Conservation (phyloP, 2,797 vertebrate genomes). For the Phrynocephalus forsythii region DNA sequence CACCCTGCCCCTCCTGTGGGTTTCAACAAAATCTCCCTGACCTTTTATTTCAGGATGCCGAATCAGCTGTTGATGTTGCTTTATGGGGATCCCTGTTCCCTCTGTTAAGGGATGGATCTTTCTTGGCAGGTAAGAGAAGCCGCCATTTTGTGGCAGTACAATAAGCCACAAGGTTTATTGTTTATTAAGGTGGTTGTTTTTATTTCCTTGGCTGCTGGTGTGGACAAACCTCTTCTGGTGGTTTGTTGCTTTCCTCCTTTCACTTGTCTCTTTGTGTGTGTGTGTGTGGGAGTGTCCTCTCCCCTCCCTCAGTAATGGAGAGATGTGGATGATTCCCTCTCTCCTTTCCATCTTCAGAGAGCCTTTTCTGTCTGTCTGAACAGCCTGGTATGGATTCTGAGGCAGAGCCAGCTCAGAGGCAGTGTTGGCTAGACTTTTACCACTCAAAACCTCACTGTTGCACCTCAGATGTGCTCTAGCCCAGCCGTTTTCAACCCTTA, state of each 20-base stretch:
- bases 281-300: not conserved
- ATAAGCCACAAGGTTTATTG: no score
- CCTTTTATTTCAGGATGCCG: slow-evolving; percentile 75
- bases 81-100: slow-evolving; percentile 88
- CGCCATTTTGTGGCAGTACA: not conserved
- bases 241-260: not conserved
- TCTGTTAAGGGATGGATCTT: slow-evolving; percentile 78
- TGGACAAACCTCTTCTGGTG: no score
- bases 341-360: not conserved
- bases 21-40: not conserved
- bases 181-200: not conserved
- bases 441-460: not conserved
- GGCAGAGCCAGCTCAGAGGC: not conserved
- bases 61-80: slow-evolving; percentile 87
- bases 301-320: not conserved
- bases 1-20: not conserved
- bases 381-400: not conserved
- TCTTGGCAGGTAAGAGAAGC: slow-evolving; percentile 69
- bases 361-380: not conserved
- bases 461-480: not conserved
- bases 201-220: not conserved
- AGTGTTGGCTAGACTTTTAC: not conserved
- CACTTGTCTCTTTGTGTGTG: not conserved
- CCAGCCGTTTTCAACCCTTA: no score
- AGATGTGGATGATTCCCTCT: not conserved